These are phyloP conservation scores for Cinclus mexicanus DNA, from an alignment of 2,113 vertebrate species.

Conservation along the genomic window DNA sequence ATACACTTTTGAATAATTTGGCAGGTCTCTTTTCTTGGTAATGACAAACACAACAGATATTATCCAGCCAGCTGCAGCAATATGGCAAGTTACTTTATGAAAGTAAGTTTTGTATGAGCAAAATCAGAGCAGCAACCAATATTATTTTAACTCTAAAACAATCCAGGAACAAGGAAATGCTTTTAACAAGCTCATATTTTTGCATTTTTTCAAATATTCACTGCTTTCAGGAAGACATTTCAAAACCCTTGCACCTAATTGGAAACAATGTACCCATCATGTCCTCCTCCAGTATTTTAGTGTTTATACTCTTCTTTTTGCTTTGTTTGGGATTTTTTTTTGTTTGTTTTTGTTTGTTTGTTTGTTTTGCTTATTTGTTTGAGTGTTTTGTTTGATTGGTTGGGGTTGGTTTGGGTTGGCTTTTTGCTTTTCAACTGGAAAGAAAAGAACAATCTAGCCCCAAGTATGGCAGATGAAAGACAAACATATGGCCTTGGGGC, in stretches of 20 bases:
- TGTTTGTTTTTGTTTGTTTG: neutral
- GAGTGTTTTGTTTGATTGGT: neutral
- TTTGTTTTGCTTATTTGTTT: neutral
- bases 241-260: neutral
- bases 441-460: neutral
- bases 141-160: neutral
- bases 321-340: neutral
- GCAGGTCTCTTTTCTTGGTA: neutral
- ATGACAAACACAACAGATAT: conserved; percentile 12
- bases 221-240: neutral
- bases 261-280: neutral
- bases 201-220: neutral
- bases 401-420: neutral
- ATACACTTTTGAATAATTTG: conserved; percentile 49
- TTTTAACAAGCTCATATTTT: neutral
- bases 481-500: neutral
- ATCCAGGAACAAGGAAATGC: neutral
- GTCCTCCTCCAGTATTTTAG: neutral
- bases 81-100: neutral
- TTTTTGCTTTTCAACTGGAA: neutral
- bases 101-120: neutral
- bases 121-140: neutral
- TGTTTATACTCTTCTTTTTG: neutral
- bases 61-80: conserved; percentile 38
- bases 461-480: neutral